Evolutionary conservation across 2,113 vertebrate genomes (phyloP), one percentile per base, ranked within the genome.

Genomic region (Nothocercus julius): DNA sequence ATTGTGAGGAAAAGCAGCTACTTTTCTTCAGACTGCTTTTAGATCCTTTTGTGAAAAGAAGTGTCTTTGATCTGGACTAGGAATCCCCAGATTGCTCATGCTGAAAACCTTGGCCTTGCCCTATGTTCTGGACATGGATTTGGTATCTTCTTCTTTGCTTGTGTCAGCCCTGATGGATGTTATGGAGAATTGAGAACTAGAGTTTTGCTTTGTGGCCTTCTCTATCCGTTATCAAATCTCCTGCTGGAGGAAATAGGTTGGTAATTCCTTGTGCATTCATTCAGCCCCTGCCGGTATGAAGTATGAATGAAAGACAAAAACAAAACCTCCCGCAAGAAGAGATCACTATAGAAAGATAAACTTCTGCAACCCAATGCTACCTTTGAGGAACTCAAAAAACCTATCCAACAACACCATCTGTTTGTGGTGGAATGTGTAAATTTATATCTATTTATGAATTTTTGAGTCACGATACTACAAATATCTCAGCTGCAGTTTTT

Each of bases 351-450:
- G 76, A 32, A 95, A 88, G 82, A 95, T 32, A 30, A 54, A 95
- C 92, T 98, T 95, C 88, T 66, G 38, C 21, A 96, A 75, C 85
- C 38, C 78, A 59, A 66, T 3, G 34, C 70, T 93, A 88, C 93
- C 94, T 97, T 97, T 72, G 51, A 97, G 95, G 94, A 97, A 95
- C 3, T 5, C 69, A 59, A 42, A 93, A 92, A 42, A 92, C 78
- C 76, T 83, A 94, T 97, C 97, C 97, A 97, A 92, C 97, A 95
- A 36, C 81, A 92, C 96, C 97, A 97, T 98, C 97, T 98, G 95
- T 97, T 89, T 95, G 85, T 59, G 85, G 94, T 4, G 40, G 93
- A 97, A 97, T 7, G 62, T 97, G 95, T 95, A 97, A 96, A 88
- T 97, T 97, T 95, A 77, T 83, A 91, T 90, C 95, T 97, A 92